Percentiles rank a stretch among this genome's conserved stretches.
Conservation (phyloP, 1,140 invertebrate species). For the Nasonia longicornis region DNA sequence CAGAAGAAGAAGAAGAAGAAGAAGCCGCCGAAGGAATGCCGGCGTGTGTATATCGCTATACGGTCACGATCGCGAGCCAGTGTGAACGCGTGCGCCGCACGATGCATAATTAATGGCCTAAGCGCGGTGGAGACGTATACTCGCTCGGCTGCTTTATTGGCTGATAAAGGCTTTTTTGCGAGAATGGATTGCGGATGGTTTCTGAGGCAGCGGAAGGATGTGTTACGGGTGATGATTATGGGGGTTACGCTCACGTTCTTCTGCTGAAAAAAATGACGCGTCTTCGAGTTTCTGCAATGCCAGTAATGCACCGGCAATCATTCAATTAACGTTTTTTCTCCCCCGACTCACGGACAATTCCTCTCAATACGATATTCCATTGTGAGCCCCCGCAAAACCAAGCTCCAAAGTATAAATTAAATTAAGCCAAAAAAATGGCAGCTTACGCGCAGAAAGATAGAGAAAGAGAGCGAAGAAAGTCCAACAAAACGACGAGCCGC, state of each 20-base stretch:
- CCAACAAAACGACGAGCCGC: conserved; percentile 42
- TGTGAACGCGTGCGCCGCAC: conserved; percentile 65
- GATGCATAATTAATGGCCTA: conserved; percentile 68
- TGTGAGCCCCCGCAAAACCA: conserved; percentile 4
- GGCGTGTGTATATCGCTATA: conserved; percentile 42
- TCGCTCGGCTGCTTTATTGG: conserved; percentile 20
- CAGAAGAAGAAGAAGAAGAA: conserved; percentile 46
- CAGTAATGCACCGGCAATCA: background rate
- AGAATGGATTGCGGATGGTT: background rate
- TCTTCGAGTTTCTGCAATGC: background rate
- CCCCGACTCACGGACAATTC: background rate
- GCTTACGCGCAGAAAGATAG: conserved; percentile 34
- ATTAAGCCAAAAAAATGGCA: conserved; percentile 49
- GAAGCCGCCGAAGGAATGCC: conserved; percentile 50
- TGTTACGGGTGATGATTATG: background rate
- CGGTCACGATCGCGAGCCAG: conserved; percentile 50
- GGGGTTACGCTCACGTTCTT: no score
- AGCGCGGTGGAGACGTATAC: conserved; percentile 42
- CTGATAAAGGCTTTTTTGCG: background rate
- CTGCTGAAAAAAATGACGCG: no score
- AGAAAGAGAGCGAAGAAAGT: conserved; percentile 51
- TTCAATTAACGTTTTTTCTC: conserved; percentile 6
- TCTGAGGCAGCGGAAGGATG: background rate
- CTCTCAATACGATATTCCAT: conserved; percentile 4
- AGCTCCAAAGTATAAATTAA: conserved; percentile 43